A percentile compares a stretch with the other conserved stretches of the same genome.
These are phyloP conservation scores for Solea solea DNA, from an alignment of 2,113 vertebrate species.

Conservation along the genomic window DNA sequence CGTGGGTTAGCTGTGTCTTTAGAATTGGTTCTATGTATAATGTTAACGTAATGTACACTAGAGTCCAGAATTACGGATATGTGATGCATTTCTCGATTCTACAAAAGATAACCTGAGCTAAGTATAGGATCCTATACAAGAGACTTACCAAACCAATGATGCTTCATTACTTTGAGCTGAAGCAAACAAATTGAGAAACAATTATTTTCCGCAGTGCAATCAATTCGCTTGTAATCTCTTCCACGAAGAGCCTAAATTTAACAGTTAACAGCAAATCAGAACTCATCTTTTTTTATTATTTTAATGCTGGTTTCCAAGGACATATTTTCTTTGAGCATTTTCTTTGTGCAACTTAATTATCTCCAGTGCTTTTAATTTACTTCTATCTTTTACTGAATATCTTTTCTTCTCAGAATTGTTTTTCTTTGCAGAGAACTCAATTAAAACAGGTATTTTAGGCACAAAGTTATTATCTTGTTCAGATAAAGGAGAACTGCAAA, in stretches of 20 bases:
- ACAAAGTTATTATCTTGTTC: conserved; percentile 31
- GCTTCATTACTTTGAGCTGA: background rate
- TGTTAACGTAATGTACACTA: too few species aligned
- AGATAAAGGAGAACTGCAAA: conserved; percentile 20
- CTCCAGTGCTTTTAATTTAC: conserved; percentile 19
- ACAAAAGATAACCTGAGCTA: background rate
- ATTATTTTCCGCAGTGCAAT: background rate
- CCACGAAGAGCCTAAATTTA: background rate
- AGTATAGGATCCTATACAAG: background rate
- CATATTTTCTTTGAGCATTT: conserved; percentile 1
- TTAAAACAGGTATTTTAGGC: background rate
- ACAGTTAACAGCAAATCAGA: conserved; percentile 7
- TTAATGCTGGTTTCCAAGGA: conserved; percentile 11
- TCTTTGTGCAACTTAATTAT: conserved; percentile 10
- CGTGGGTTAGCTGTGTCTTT: too few species aligned
- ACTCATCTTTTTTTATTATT: background rate
- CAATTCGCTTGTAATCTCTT: background rate
- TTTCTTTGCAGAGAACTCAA: conserved; percentile 20
- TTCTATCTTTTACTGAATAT: conserved; percentile 29
- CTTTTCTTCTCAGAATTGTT: background rate
- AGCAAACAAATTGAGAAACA: background rate
- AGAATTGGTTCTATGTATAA: too few species aligned
- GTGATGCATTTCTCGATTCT: too few species aligned
- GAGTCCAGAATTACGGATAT: too few species aligned
- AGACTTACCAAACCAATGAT: background rate